Conservation (phyloP, 2,888 invertebrate species). For the Cephus rjabovi region DNA sequence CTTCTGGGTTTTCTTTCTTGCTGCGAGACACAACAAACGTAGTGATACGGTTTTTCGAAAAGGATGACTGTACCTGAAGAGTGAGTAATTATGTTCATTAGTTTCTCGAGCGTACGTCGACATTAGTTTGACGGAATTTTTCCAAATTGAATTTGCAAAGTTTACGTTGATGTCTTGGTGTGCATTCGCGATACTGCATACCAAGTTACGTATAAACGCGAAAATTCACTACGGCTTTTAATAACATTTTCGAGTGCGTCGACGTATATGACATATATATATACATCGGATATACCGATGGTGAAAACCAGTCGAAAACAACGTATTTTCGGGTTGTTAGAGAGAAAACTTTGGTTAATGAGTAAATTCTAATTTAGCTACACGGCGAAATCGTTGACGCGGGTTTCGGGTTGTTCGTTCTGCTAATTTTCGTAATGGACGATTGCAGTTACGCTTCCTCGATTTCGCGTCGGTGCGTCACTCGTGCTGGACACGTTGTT, state of each 20-base stretch:
- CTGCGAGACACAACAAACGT: background rate
- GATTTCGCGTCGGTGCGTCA: background rate
- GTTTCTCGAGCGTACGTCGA: background rate
- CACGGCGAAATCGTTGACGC: background rate
- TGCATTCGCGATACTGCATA: background rate
- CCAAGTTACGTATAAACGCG: background rate
- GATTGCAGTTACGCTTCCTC: background rate
- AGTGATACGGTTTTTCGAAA: background rate
- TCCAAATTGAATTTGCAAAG: background rate
- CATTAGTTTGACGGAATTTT: background rate
- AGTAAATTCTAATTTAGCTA: background rate
- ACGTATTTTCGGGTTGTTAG: background rate
- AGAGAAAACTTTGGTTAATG: background rate
- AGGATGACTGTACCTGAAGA: slow-evolving; percentile 50
- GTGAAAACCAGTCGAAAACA: background rate
- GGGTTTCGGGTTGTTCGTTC: background rate
- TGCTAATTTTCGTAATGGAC: background rate
- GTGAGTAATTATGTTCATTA: slow-evolving; percentile 34
- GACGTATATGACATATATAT: background rate
- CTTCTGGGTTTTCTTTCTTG: background rate
- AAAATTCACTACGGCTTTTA: background rate
- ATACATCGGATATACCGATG: background rate
- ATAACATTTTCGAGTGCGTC: background rate
- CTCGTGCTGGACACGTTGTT: background rate
- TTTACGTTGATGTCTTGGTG: background rate